Evolutionary conservation across 2,888 invertebrate species (phyloP), one percentile per base, ranked within the genome.

Genomic region (Parascotia fuliginaria): DNA sequence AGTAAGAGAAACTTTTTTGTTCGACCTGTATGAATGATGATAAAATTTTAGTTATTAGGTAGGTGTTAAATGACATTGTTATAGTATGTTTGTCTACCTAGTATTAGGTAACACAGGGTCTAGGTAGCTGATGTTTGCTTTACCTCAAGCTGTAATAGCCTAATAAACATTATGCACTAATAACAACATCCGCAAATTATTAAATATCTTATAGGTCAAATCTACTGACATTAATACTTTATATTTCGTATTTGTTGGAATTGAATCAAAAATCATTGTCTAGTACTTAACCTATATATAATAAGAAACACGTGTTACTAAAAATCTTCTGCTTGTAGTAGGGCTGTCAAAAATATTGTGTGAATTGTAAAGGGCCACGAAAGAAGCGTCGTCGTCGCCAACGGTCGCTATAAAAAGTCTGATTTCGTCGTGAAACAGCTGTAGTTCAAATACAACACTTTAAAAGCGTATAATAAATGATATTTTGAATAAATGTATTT

Each of bases 201-300:
- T 24, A 24, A 3, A 24, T 9, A 6, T 13, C 2, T 31, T 31
- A 31, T 13, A 31, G 31, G 13, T 31, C 13, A 31, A 31, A n/a
- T n/a, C n/a, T n/a, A n/a, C 13, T 31, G 31, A 31, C 12, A 7
- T 13, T 16, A 6, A 9, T 14, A 2, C 13, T n/a, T 28, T 38
- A 37, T 22, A 38, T 38, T 49, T 44, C 31, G 13, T 47, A 34
- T 40, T 22, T 14, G 24, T 47, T 38, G 12, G 39, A 36, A 39
- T 41, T 36, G 42, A 47, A 14, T 55, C 24, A 29, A 53, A 41
- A 42, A 55, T 48, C 36, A 36, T 47, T 45, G 42, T 39, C 36
- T 48, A 28, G 34, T 67, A 61, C 57, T 62, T 67, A 65, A 61
- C 56, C 61, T 46, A 61, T 37, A 59, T 69, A 42, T 33, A 42